Conservation (phyloP, 2,888 invertebrate species). For the Bombylius discolor region DNA sequence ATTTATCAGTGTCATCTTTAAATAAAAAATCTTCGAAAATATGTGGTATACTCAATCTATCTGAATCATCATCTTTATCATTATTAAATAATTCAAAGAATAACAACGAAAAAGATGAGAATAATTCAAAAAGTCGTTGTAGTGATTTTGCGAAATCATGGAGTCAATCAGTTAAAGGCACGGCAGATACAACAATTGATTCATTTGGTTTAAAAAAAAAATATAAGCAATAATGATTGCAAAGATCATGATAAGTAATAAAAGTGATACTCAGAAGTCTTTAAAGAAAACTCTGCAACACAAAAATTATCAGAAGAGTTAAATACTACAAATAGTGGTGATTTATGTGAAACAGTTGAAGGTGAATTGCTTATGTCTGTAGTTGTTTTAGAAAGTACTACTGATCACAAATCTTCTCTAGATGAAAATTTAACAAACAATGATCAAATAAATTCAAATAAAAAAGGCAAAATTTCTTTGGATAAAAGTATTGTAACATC, state of each 20-base stretch:
- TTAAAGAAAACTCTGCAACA: neutral
- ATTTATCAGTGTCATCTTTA: neutral
- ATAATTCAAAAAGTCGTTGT: too few relatives aligned
- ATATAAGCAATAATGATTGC: neutral
- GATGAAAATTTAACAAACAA: too few relatives aligned
- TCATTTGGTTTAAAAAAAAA: neutral
- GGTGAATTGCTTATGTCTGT: too few relatives aligned
- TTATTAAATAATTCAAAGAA: neutral
- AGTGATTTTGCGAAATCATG: slow-evolving; percentile 14
- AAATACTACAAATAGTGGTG: too few relatives aligned
- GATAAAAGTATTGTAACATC: too few relatives aligned
- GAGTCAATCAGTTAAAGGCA: slow-evolving; percentile 16
- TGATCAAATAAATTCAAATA: too few relatives aligned
- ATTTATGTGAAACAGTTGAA: too few relatives aligned
- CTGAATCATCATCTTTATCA: neutral
- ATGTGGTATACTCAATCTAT: neutral
- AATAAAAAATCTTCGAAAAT: too few relatives aligned
- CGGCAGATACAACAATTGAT: slow-evolving; percentile 1
- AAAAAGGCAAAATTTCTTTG: too few relatives aligned
- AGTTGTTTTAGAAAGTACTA: too few relatives aligned
- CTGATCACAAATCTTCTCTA: too few relatives aligned
- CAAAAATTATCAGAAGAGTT: too few relatives aligned
- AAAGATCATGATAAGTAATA: neutral
- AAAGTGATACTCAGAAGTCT: neutral
- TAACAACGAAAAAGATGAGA: neutral